These are phyloP conservation scores for Sinocyclocheilus maitianheensis DNA, from an alignment of 2,113 vertebrate genomes.

Conservation along the genomic window DNA sequence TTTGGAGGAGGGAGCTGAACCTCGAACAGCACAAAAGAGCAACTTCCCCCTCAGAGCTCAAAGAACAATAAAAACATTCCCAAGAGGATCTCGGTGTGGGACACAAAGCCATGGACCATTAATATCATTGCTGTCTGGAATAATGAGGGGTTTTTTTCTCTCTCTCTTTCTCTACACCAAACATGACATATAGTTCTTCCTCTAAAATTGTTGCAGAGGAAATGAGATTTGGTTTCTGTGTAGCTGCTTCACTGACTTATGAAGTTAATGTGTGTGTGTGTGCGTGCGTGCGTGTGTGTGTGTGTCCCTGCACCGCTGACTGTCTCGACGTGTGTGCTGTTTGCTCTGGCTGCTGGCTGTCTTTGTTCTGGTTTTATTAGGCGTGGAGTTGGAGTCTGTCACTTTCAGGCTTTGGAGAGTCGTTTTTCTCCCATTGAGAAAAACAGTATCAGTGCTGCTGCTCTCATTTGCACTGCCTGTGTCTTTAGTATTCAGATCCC, in stretches of 20 bases:
- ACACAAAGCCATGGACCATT: conserved; percentile 41
- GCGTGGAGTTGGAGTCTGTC: conserved; percentile 50
- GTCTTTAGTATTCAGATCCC: conserved; percentile 22
- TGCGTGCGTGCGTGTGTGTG: no score
- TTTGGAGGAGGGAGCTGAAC: neutral
- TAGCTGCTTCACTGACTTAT: neutral
- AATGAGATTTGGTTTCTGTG: conserved; percentile 16
- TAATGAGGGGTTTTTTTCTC: conserved; percentile 7
- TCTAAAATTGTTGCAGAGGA: conserved; percentile 14
- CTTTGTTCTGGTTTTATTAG: conserved; percentile 56
- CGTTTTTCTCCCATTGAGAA: conserved; percentile 2
- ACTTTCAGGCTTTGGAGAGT: conserved; percentile 35
- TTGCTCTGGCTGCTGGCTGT: conserved; percentile 46
- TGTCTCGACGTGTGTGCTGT: conserved; percentile 42
- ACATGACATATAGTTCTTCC: conserved; percentile 43
- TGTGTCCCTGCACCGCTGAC: conserved; percentile 9
- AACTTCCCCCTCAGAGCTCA: neutral
- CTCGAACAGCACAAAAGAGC: conserved; percentile 15
- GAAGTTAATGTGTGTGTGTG: neutral
- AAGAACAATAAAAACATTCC: conserved; percentile 21
- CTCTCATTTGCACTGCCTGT: neutral
- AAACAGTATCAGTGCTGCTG: neutral
- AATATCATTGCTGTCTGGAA: conserved; percentile 46
- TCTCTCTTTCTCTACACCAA: conserved; percentile 4
- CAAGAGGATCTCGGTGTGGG: conserved; percentile 22